Conservation (phyloP, 2,113 vertebrate genomes). For the Tachuris rubrigastra region DNA sequence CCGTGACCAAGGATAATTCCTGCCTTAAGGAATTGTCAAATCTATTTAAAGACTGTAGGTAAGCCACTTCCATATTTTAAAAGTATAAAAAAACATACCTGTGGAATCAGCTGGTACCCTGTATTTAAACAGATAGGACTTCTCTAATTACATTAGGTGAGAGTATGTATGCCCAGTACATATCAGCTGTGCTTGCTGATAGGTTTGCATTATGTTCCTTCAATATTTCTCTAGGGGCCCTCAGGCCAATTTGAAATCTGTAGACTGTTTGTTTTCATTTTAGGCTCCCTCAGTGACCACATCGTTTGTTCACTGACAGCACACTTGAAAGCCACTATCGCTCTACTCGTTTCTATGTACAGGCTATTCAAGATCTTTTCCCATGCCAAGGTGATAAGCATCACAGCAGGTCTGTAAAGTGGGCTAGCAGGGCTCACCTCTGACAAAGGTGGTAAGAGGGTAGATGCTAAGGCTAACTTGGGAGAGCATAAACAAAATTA, state of each 20-base stretch:
- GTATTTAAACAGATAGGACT: neutral
- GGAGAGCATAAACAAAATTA: neutral
- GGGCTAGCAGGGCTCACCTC: neutral
- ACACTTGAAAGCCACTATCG: neutral
- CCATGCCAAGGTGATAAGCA: neutral
- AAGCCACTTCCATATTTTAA: neutral
- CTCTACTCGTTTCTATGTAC: neutral
- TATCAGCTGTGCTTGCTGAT: neutral
- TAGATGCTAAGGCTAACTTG: neutral
- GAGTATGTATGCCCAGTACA: neutral
- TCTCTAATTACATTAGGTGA: neutral
- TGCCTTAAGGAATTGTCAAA: neutral
- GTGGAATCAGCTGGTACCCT: neutral
- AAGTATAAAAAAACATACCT: neutral
- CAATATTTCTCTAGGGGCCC: neutral
- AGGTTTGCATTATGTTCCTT: neutral
- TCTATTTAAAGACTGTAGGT: neutral
- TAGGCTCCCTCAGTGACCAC: neutral
- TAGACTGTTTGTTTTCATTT: neutral
- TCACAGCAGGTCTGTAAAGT: neutral
- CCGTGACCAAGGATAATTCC: neutral
- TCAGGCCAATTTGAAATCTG: neutral
- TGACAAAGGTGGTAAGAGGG: neutral
- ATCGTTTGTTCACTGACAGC: neutral
- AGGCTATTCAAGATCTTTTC: neutral